A percentile compares a stretch with the other conserved stretches of the same genome.
Evolutionary conservation across 2,113 vertebrate genomes (phyloP).

Genomic region (Chinchilla lanigera): DNA sequence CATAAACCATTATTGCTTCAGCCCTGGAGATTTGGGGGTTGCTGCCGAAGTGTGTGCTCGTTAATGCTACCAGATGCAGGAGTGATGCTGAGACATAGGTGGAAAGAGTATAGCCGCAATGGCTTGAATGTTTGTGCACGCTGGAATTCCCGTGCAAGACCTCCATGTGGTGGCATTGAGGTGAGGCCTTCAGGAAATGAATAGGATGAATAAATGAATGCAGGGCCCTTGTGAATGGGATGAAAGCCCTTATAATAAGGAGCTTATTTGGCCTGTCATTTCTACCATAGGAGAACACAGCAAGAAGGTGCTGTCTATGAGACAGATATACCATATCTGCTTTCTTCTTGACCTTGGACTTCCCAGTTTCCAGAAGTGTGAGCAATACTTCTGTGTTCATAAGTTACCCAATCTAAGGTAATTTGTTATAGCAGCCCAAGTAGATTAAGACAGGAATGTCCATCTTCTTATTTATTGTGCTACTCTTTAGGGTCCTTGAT

Average conservation of each 20-base stretch:
- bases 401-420: neutral
- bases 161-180: neutral
- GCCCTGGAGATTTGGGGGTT: neutral
- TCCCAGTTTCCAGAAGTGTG: neutral
- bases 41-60: neutral
- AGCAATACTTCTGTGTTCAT: neutral
- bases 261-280: neutral
- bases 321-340: neutral
- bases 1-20: neutral
- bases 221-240: neutral
- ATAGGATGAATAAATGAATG: neutral
- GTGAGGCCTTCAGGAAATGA: neutral
- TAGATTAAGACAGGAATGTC: accelerated
- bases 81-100: accelerated
- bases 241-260: neutral
- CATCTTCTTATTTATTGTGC: neutral
- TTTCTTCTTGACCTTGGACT: neutral
- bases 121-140: neutral
- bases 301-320: neutral
- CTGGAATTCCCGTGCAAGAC: neutral
- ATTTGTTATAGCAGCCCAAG: neutral
- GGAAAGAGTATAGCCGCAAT: neutral
- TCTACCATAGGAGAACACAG: neutral
- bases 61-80: neutral
- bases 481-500: neutral